These are phyloP conservation scores for Nematolebias whitei DNA, from an alignment of 2,113 vertebrate genomes.

Conservation along the genomic window DNA sequence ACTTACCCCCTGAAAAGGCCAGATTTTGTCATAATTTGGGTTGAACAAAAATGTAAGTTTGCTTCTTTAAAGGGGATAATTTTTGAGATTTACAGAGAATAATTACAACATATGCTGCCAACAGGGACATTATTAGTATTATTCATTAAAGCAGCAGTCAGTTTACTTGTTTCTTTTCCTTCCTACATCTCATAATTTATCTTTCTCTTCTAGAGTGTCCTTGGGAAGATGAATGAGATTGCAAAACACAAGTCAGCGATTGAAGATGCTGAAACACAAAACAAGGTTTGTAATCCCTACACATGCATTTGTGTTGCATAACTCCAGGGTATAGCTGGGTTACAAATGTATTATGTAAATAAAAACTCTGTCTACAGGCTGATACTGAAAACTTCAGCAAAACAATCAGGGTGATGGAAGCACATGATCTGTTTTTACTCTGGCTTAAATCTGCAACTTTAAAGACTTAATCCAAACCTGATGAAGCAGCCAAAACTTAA, in stretches of 20 bases:
- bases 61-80: too few relatives aligned
- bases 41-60: background rate
- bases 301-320: background rate
- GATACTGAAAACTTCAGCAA: background rate
- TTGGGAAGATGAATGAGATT: conserved; percentile 96
- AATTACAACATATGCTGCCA: background rate
- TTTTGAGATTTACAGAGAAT: background rate
- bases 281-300: conserved; percentile 81
- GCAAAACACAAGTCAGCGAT: conserved; percentile 93
- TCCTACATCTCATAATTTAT: rapidly evolving
- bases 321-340: background rate
- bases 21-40: background rate
- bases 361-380: background rate
- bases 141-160: background rate
- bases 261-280: conserved; percentile 93
- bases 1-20: background rate
- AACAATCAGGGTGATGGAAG: too few relatives aligned
- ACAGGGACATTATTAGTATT: background rate
- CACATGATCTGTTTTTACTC: too few relatives aligned
- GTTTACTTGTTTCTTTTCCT: background rate
- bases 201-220: conserved; percentile 83
- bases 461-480: too few relatives aligned
- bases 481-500: background rate
- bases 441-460: too few relatives aligned
- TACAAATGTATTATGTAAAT: background rate